Evolutionary conservation across 2,113 vertebrate genomes (phyloP).

Genomic region (Mobula birostris): DNA sequence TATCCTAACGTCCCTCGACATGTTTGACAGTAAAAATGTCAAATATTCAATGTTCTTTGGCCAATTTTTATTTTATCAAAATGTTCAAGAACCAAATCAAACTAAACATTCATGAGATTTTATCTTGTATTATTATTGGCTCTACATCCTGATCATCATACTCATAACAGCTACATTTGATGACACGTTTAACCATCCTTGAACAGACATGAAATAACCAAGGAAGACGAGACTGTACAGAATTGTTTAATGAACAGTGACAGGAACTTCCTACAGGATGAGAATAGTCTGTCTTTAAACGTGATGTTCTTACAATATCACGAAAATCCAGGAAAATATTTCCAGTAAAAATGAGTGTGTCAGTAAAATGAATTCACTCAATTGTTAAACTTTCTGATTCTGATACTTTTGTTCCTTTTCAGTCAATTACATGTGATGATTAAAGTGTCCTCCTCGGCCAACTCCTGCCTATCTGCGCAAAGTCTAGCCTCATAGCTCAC

Average conservation of each 20-base stretch:
- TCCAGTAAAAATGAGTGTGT: no score
- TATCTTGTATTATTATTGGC: constrained; percentile 8
- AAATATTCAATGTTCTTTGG: background rate
- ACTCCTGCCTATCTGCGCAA: background rate
- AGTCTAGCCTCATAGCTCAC: background rate
- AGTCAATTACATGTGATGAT: background rate
- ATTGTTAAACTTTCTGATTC: background rate
- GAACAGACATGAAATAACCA: background rate
- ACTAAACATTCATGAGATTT: constrained; percentile 3
- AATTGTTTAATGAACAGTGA: background rate
- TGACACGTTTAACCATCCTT: background rate
- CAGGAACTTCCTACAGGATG: background rate
- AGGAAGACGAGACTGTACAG: background rate
- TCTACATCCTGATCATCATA: background rate
- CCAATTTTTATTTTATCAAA: constrained; percentile 26
- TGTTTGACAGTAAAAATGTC: constrained; percentile 6
- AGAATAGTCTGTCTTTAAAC: background rate
- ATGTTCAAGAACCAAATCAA: constrained; percentile 15
- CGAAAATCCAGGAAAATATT: background rate
- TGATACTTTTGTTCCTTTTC: background rate
- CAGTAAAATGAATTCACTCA: background rate
- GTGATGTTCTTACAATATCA: background rate
- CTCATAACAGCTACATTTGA: background rate
- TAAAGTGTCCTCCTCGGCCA: background rate
- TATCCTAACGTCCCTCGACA: background rate